Conservation (phyloP, 2,888 invertebrate genomes). For the Lordiphosa fenestrarum region DNA sequence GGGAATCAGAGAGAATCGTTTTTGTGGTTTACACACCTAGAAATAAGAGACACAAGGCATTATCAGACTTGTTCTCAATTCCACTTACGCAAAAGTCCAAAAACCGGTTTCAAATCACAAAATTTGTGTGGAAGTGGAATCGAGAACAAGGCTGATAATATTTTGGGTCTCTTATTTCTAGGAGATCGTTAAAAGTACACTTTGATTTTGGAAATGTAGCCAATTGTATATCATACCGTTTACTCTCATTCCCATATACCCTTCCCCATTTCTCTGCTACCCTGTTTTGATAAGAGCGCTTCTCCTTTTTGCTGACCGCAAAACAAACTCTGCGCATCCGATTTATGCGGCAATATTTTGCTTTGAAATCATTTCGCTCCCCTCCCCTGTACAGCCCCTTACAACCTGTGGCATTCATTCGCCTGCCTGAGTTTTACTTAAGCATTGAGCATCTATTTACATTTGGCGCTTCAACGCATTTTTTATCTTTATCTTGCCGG, state of each 20-base stretch:
- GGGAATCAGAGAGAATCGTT: no score
- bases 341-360: slow-evolving; percentile 60
- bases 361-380: slow-evolving; percentile 40
- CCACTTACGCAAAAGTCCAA: no score
- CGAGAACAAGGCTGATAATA: no score
- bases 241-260: slow-evolving; percentile 2
- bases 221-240: neutral
- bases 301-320: slow-evolving; percentile 49
- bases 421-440: slow-evolving; percentile 31
- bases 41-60: no score
- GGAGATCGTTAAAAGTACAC: no score
- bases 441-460: slow-evolving; percentile 56
- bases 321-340: slow-evolving; percentile 41
- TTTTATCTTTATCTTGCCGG: slow-evolving; percentile 46
- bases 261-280: neutral
- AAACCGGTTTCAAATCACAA: no score
- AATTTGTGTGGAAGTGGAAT: no score
- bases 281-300: slow-evolving; percentile 8
- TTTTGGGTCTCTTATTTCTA: no score
- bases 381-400: neutral
- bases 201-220: no score
- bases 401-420: slow-evolving; percentile 58
- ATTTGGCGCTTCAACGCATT: slow-evolving; percentile 63
- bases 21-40: no score
- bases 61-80: no score